phyloP scores from a whole-genome alignment of 2,888 invertebrate species.

The Andrena hattorfiana region DNA sequence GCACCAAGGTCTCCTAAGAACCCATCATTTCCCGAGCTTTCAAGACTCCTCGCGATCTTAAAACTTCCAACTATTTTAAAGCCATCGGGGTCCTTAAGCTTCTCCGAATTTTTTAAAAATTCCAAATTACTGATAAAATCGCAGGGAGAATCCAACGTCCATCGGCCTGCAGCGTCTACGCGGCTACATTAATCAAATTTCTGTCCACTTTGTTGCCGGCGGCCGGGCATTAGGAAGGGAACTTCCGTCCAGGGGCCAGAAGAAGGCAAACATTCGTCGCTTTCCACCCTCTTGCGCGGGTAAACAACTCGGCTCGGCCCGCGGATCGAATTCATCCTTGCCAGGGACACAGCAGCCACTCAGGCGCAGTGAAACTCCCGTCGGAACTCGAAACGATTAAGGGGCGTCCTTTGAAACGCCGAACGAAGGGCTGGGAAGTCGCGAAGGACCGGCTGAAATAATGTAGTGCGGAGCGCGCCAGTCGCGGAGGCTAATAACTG shows the following conservation, averaged over 20 bases:
- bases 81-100: conserved; percentile 4
- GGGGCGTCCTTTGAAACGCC: conserved; percentile 63
- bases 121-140: not conserved
- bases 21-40: not conserved
- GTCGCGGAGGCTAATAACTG: conserved; percentile 59
- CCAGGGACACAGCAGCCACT: conserved; percentile 52
- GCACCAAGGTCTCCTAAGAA: not conserved
- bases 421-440: conserved; percentile 31
- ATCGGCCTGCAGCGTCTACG: conserved; percentile 30
- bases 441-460: conserved; percentile 55
- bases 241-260: conserved; percentile 58
- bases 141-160: not conserved
- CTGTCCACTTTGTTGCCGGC: conserved; percentile 63
- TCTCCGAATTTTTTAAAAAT: conserved; percentile 10
- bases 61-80: conserved; percentile 25
- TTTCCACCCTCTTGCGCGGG: conserved; percentile 55
- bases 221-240: conserved; percentile 60
- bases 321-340: conserved; percentile 70
- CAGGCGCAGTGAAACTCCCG: conserved; percentile 47
- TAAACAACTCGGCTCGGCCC: conserved; percentile 58
- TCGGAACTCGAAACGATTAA: conserved; percentile 68
- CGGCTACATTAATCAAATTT: conserved; percentile 76
- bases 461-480: conserved; percentile 33
- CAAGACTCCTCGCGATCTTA: conserved; percentile 2
- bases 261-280: conserved; percentile 74